phyloP scores from a whole-genome alignment of 2,888 invertebrate species.

The Mythimna vitellina region DNA sequence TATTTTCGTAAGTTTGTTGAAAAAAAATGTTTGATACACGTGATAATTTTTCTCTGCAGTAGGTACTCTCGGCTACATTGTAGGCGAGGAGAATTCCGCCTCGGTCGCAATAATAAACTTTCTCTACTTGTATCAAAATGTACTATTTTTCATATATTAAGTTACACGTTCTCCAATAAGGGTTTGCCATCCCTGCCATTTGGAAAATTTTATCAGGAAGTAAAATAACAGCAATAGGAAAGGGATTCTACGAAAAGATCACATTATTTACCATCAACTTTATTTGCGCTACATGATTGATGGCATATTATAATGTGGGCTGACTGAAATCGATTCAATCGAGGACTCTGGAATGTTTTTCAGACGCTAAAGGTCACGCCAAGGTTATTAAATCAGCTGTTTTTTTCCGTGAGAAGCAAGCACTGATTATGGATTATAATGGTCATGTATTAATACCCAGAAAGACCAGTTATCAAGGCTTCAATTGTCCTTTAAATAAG shows the following conservation, averaged over 20 bases:
- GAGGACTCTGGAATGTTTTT: background rate
- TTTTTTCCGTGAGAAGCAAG: background rate
- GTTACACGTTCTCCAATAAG: too few species aligned
- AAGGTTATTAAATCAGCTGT: slow-evolving; percentile 5
- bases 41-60: too few species aligned
- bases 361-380: background rate
- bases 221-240: slow-evolving; percentile 1
- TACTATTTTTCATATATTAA: too few species aligned
- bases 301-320: slow-evolving; percentile 34
- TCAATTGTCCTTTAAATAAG: too few species aligned
- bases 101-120: too few species aligned
- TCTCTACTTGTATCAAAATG: too few species aligned
- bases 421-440: background rate
- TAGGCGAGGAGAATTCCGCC: too few species aligned
- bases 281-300: slow-evolving; percentile 28
- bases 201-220: slow-evolving; percentile 14
- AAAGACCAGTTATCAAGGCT: too few species aligned
- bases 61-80: too few species aligned
- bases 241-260: slow-evolving; percentile 16
- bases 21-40: too few species aligned
- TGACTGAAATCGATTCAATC: slow-evolving; percentile 18
- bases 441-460: too few species aligned
- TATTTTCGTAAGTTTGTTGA: too few species aligned
- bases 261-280: slow-evolving; percentile 14
- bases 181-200: background rate